Evolutionary conservation across 2,888 invertebrate species (phyloP).

Genomic region (Parthenolecanium corni): DNA sequence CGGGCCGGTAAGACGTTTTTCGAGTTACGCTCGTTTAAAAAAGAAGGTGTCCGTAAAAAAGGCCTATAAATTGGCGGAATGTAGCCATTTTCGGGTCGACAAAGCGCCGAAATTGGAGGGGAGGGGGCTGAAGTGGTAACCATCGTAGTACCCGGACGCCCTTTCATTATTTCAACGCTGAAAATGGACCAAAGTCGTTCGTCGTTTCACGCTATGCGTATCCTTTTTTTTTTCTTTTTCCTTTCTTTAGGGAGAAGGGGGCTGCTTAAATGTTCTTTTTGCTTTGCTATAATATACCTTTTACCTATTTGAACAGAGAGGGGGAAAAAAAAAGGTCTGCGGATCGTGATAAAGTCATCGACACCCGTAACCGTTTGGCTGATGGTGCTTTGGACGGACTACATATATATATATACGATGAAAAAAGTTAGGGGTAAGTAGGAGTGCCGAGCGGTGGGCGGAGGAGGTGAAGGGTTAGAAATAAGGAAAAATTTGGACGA

Average conservation of each 20-base stretch:
- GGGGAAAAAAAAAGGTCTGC: too few relatives aligned
- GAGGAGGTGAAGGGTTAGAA: background rate
- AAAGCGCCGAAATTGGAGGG: too few relatives aligned
- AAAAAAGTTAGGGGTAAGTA: too few relatives aligned
- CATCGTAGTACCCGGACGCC: background rate
- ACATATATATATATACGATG: too few relatives aligned
- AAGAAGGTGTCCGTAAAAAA: conserved; percentile 13
- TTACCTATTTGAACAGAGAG: too few relatives aligned
- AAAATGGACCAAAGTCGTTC: conserved; percentile 14
- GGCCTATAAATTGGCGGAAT: conserved; percentile 19
- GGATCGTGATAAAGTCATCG: conserved; percentile 18
- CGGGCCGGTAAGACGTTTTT: conserved; percentile 20
- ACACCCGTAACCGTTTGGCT: conserved; percentile 2
- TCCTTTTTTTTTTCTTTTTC: background rate
- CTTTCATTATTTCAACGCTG: conserved; percentile 14
- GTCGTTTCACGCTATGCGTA: background rate
- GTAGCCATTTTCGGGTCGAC: background rate
- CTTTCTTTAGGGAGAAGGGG: too few relatives aligned
- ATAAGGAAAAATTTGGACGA: background rate
- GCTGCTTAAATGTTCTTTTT: background rate
- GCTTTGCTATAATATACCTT: too few relatives aligned
- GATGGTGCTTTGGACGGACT: too few relatives aligned
- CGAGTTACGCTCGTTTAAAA: background rate
- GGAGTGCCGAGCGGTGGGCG: too few relatives aligned
- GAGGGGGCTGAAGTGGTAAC: conserved; percentile 10